A percentile compares a stretch with the other conserved stretches of the same genome.
Evolutionary conservation across 2,888 invertebrate species (phyloP).

Genomic region (Euspilapteryx auroguttella): DNA sequence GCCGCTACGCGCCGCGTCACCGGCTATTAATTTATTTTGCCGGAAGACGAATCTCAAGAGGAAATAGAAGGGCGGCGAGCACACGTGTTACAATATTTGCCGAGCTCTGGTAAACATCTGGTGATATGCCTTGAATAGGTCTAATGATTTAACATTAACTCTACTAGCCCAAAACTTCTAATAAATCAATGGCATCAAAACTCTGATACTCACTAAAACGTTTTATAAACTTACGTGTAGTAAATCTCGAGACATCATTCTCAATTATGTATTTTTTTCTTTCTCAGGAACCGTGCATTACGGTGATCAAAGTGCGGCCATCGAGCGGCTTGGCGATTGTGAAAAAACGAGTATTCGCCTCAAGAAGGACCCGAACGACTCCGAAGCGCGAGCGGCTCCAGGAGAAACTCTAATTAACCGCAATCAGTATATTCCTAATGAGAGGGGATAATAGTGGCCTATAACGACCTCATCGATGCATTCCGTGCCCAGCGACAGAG

Average conservation of each 20-base stretch:
- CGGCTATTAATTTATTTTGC: constrained; percentile 48
- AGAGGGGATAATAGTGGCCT: constrained; percentile 56
- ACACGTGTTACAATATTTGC: constrained; percentile 62
- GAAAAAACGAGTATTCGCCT: constrained; percentile 52
- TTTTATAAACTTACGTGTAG: too few relatives aligned
- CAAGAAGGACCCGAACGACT: constrained; percentile 27
- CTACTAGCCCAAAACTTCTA: too few relatives aligned
- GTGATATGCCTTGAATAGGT: constrained; percentile 21
- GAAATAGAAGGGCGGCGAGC: constrained; percentile 49
- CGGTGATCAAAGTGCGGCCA: constrained; percentile 52
- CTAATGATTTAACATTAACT: too few relatives aligned
- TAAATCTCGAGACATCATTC: constrained; percentile 8
- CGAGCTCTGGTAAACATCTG: constrained; percentile 47
- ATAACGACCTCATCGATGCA: constrained; percentile 54
- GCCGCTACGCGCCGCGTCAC: constrained; percentile 16
- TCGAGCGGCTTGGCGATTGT: constrained; percentile 50
- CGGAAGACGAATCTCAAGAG: constrained; percentile 59
- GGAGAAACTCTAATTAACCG: constrained; percentile 56
- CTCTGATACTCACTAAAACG: constrained; percentile 2
- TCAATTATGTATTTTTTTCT: constrained; percentile 22
- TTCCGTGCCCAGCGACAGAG: constrained; percentile 31
- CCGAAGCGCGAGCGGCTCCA: constrained; percentile 40
- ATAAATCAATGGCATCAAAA: not conserved
- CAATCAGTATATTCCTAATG: constrained; percentile 62
- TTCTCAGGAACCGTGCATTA: constrained; percentile 46